Percentiles rank a stretch among this genome's conserved stretches.
These are phyloP conservation scores for Syngnathus scovelli DNA, from an alignment of 2,113 vertebrate genomes.

Conservation along the genomic window DNA sequence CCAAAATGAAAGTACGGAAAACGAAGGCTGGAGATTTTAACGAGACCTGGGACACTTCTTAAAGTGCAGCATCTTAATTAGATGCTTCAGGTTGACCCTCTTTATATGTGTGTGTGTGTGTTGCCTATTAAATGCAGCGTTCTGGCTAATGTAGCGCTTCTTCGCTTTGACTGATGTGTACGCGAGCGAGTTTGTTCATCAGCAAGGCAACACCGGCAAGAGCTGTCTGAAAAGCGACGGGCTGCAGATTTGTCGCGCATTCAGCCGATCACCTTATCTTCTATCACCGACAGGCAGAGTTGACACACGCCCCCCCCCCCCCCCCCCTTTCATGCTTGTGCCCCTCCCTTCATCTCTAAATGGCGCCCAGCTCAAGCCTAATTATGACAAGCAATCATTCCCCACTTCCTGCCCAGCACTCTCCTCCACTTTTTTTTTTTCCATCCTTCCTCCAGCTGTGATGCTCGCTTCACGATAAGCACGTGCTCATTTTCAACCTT, in stretches of 20 bases:
- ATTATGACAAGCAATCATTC: conserved; percentile 71
- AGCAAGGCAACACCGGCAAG: conserved; percentile 50
- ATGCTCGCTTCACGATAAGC: conserved; percentile 41
- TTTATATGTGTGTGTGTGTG: conserved; percentile 25
- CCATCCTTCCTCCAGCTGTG: conserved; percentile 25
- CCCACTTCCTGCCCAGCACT: conserved; percentile 47
- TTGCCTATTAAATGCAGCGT: conserved; percentile 11
- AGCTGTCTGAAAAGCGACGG: conserved; percentile 62
- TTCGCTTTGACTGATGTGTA: conserved; percentile 13
- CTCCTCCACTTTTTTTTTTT: conserved; percentile 23
- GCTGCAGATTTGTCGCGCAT: conserved; percentile 63
- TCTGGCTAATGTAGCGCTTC: conserved; percentile 11
- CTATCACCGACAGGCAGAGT: conserved; percentile 65
- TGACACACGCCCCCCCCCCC: conserved; percentile 39
- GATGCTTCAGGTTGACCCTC: conserved; percentile 31
- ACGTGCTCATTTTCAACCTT: conserved; percentile 29
- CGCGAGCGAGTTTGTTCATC: conserved; percentile 23
- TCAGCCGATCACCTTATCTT: conserved; percentile 70
- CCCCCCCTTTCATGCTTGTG: conserved; percentile 25
- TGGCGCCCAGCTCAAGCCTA: conserved; percentile 61
- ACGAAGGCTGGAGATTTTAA: not conserved
- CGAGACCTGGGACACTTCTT: not conserved
- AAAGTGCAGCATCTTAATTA: conserved; percentile 49
- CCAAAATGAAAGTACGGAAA: not conserved
- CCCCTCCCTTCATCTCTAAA: conserved; percentile 42